Base-by-base conservation (phyloP, 92 coral and sea anemone species). In the Meandrina meandrites region DNA sequence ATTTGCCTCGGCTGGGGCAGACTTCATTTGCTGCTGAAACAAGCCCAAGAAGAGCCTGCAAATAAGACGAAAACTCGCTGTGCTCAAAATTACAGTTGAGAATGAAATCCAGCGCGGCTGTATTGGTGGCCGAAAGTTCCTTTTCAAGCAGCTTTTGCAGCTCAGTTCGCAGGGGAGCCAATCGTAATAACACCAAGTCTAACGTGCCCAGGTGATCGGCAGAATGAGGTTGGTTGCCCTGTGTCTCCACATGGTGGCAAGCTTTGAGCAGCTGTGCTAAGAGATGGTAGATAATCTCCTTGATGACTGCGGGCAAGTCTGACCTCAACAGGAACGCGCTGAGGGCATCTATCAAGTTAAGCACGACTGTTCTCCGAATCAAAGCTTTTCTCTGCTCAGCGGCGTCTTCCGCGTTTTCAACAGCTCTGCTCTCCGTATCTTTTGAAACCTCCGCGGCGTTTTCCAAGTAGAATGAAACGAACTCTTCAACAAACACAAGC, bases 81-180 rank as follows among this genome's bases (percentile, higher is more conserved):
- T 94, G 92, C 89, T 96, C 99, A 79, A 96, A 96, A 85, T 96
- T 92, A 81, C 99, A 95, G 53, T 93, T 95, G 31, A 96, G 94
- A 68, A 96, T 93, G 75, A 94, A 96, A 54, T 94, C 98, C 82
- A 96, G 85, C 36, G 99, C 99, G 47, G 92, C 86, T 1, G 94
- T 91, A 76, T 91, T 93, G 7, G 96, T 91, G 35, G 87, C 90
- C 22, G 99, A 96, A 7, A 96, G 94, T 87, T 96, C 99, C 71
- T 94, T 96, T 56, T 96, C 99, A 58, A 94, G 91, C 28, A 96
- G 82, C 77, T 96, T 96, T 54, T 91, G 96, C 37, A 96, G 96
- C 75, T 96, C 99, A 50, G 90, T 81, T 62, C 94, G 92, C 51
- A 96, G 80, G 73, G 96, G 95, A 8, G 90, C 54, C 78, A 96